Conservation (phyloP, 1,140 invertebrate genomes). For the Tribolium madens region DNA sequence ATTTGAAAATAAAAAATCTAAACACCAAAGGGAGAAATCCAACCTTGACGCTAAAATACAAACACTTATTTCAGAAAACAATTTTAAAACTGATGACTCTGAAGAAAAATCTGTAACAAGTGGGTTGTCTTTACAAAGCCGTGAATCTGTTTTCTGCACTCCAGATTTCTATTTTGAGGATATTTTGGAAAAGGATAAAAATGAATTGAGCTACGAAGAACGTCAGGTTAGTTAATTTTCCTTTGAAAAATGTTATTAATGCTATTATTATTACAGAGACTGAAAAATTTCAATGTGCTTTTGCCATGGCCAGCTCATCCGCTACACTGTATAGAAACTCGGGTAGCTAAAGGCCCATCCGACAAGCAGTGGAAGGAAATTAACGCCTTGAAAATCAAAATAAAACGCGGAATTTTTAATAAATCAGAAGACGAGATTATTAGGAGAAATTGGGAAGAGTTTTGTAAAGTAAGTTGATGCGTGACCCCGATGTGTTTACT, state of each 20-base stretch:
- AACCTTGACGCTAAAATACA: too few relatives aligned
- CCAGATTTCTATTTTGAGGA: too few relatives aligned
- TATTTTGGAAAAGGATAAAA: too few relatives aligned
- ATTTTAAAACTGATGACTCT: too few relatives aligned
- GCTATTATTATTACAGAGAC: background rate
- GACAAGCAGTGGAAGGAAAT: background rate
- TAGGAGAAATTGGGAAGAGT: conserved; percentile 45
- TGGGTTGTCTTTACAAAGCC: too few relatives aligned
- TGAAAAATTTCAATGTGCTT: background rate
- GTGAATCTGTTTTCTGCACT: too few relatives aligned
- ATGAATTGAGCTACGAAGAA: too few relatives aligned
- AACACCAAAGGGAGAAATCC: too few relatives aligned
- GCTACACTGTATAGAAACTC: conserved; percentile 10
- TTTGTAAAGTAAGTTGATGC: conserved; percentile 44
- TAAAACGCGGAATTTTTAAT: conserved; percentile 41
- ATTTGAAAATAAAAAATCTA: too few relatives aligned
- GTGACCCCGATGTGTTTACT: background rate
- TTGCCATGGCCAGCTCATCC: conserved; percentile 34
- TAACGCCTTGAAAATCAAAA: background rate
- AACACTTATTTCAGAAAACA: too few relatives aligned
- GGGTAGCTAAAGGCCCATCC: background rate
- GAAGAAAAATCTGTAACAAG: too few relatives aligned
- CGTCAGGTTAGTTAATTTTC: too few relatives aligned
- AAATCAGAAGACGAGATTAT: conserved; percentile 45
- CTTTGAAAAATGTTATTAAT: background rate